phyloP scores from a whole-genome alignment of 2,797 vertebrate species.

The Pangasius macronema region DNA sequence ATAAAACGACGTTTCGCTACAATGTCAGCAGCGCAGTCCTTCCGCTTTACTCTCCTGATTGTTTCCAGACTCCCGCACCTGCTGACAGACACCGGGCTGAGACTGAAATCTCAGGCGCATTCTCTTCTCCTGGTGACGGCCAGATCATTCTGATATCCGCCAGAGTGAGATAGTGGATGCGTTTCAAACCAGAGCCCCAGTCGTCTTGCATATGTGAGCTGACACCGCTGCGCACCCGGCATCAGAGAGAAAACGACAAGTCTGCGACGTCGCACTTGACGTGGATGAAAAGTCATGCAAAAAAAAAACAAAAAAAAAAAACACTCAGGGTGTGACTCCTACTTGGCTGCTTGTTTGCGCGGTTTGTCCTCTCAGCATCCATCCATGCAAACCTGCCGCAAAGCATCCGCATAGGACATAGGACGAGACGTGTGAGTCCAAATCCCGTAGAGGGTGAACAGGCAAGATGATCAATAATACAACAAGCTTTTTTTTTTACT shows the following conservation, averaged over 20 bases:
- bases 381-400: constrained; percentile 61
- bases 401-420: too few relatives aligned
- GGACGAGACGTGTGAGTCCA: too few relatives aligned
- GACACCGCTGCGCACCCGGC: constrained; percentile 62
- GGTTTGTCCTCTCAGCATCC: constrained; percentile 67
- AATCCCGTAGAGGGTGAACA: too few relatives aligned
- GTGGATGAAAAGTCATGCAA: constrained; percentile 15
- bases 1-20: constrained; percentile 18
- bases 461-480: too few relatives aligned
- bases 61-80: constrained; percentile 47
- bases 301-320: constrained; percentile 39
- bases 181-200: neutral
- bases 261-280: neutral
- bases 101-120: constrained; percentile 31
- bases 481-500: constrained; percentile 67
- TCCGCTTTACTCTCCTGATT: constrained; percentile 30
- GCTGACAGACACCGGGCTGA: constrained; percentile 43
- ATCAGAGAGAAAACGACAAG: constrained; percentile 49
- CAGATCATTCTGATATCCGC: neutral
- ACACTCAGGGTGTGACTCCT: neutral
- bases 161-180: neutral
- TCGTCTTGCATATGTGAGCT: constrained; percentile 43
- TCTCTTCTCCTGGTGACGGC: constrained; percentile 30
- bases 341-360: constrained; percentile 20
- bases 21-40: constrained; percentile 25